Percentiles rank a stretch among this genome's conserved stretches.
Conservation (phyloP, 1,140 invertebrate species). For the Macrostomum lignano region DNA sequence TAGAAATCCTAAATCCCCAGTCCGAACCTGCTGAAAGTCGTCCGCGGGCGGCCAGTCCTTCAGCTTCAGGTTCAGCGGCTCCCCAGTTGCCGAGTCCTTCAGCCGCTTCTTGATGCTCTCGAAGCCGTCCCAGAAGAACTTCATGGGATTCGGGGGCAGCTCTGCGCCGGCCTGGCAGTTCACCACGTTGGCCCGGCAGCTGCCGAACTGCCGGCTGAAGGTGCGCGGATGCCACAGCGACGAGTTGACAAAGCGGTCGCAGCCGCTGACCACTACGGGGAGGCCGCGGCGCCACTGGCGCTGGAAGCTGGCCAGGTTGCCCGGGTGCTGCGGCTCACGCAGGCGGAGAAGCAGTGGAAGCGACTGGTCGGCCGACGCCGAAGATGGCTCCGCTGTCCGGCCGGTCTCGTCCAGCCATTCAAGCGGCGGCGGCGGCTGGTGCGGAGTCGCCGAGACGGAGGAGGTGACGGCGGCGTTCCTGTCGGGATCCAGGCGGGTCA, state of each 20-base stretch:
- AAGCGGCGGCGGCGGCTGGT: too few species aligned
- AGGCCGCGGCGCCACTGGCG: not conserved
- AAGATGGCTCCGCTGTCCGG: too few species aligned
- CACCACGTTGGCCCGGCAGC: conserved; percentile 60
- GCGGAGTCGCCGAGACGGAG: too few species aligned
- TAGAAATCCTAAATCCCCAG: too few species aligned
- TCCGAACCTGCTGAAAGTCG: conserved; percentile 72
- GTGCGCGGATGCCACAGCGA: conserved; percentile 58
- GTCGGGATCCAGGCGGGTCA: too few species aligned
- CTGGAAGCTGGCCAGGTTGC: too few species aligned
- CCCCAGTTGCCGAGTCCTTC: conserved; percentile 3
- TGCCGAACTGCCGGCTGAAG: conserved; percentile 62
- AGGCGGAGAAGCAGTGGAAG: too few species aligned
- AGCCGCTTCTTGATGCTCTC: conserved; percentile 40
- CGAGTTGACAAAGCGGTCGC: not conserved
- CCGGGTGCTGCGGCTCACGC: too few species aligned
- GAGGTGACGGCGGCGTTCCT: too few species aligned
- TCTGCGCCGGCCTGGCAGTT: conserved; percentile 57
- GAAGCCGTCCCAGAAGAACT: conserved; percentile 85
- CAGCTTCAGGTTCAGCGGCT: conserved; percentile 65
- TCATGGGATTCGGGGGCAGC: conserved; percentile 44
- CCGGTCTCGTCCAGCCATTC: too few species aligned
- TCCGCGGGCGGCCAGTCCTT: conserved; percentile 62
- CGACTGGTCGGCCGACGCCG: too few species aligned
- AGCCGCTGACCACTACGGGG: not conserved